These are phyloP conservation scores for Protosalanx chinensis DNA, from an alignment of 2,797 vertebrate species.

Conservation along the genomic window DNA sequence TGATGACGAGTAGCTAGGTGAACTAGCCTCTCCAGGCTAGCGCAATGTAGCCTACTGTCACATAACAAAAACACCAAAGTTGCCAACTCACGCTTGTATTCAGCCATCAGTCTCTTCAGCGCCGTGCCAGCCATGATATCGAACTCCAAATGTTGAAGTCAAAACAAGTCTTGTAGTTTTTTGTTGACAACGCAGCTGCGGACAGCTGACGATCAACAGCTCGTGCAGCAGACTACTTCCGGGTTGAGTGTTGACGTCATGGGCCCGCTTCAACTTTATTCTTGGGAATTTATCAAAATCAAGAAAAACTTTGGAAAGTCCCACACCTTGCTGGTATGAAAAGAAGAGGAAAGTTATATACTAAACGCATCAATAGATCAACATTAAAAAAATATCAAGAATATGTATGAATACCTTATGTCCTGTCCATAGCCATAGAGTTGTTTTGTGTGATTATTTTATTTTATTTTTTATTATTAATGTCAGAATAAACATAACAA, in stretches of 20 bases:
- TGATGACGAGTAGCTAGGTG: neutral
- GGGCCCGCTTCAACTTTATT: too few relatives aligned
- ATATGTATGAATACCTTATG: too few relatives aligned
- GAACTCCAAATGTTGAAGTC: conserved; percentile 1
- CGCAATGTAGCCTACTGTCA: neutral
- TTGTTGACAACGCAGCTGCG: conserved; percentile 6
- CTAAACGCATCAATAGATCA: too few relatives aligned
- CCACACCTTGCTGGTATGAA: too few relatives aligned
- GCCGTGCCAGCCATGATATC: conserved; percentile 74
- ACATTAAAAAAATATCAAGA: too few relatives aligned
- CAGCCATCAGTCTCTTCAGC: conserved; percentile 77
- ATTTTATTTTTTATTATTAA: too few relatives aligned
- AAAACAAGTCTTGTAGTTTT: conserved; percentile 5
- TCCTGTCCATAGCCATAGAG: too few relatives aligned
- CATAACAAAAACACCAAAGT: neutral
- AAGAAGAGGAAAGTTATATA: too few relatives aligned
- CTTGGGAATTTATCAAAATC: too few relatives aligned
- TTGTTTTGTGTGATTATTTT: too few relatives aligned
- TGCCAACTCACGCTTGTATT: conserved; percentile 74
- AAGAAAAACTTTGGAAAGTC: too few relatives aligned
- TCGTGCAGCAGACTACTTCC: neutral
- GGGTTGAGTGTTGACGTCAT: neutral
- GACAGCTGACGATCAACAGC: neutral
- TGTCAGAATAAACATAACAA: too few relatives aligned
- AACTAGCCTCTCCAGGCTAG: neutral